A percentile compares a stretch with the other conserved stretches of the same genome.
These are phyloP conservation scores for Pristionchus maxplancki DNA, from an alignment of 2,888 invertebrate genomes.

Conservation along the genomic window DNA sequence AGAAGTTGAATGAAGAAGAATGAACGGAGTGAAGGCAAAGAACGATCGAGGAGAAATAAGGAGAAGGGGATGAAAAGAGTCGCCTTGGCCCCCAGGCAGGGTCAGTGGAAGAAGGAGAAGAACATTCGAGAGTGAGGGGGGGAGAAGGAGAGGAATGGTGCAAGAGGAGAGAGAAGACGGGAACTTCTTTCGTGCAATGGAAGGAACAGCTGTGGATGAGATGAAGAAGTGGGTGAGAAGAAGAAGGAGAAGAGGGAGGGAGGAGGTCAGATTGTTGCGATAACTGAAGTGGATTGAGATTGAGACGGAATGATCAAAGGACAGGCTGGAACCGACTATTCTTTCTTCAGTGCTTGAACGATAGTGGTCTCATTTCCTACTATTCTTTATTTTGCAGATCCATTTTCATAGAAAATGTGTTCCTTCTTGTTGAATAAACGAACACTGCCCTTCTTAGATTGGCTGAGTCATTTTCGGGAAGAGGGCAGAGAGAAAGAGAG, in stretches of 20 bases:
- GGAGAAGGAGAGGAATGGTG: neutral
- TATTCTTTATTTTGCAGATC: no score
- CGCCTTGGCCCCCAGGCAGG: neutral
- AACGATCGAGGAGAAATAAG: slow-evolving; percentile 23
- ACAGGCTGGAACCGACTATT: no score
- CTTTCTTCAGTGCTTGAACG: no score
- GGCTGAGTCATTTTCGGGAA: no score
- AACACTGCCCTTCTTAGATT: no score
- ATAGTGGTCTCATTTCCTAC: no score
- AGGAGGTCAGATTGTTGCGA: slow-evolving; percentile 7
- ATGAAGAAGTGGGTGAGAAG: slow-evolving; percentile 11
- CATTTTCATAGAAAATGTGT: no score
- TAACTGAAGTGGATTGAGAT: neutral
- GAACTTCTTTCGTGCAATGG: neutral
- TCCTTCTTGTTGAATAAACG: no score
- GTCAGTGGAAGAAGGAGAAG: neutral
- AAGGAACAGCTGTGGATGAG: slow-evolving; percentile 18
- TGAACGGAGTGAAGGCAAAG: neutral
- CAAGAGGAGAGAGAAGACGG: slow-evolving; percentile 11
- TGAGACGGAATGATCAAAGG: neutral
- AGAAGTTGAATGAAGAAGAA: slow-evolving; percentile 7
- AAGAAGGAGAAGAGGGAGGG: slow-evolving; percentile 29
- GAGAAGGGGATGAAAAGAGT: neutral
- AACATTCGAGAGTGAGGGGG: neutral
- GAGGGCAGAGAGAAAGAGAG: neutral